Conservation (phyloP, 2,888 invertebrate species). For the Tillus elongatus region DNA sequence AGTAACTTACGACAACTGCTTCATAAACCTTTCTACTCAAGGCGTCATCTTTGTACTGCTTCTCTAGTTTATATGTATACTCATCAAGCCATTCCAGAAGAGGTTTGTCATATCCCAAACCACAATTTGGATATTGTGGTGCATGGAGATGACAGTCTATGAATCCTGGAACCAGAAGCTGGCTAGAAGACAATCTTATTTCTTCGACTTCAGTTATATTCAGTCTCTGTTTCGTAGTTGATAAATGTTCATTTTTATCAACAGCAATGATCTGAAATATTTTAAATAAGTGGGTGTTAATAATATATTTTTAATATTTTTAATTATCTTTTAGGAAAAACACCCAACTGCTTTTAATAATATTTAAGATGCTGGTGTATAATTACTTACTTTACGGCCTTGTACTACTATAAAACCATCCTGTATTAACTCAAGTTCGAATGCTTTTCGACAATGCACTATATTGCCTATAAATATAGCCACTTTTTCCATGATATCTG, state of each 20-base stretch:
- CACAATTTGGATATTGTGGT: slow-evolving; percentile 79
- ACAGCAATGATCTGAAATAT: slow-evolving; percentile 40
- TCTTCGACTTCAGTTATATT: slow-evolving; percentile 18
- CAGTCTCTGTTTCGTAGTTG: slow-evolving; percentile 28
- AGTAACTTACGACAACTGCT: slow-evolving; percentile 74
- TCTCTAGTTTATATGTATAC: slow-evolving; percentile 81
- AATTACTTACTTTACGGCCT: slow-evolving; percentile 50
- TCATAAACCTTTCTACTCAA: slow-evolving; percentile 65
- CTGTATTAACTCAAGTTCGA: slow-evolving; percentile 38
- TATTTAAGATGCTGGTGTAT: too few species aligned
- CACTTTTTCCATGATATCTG: too few species aligned
- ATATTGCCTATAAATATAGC: slow-evolving; percentile 35
- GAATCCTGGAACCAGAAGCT: slow-evolving; percentile 80
- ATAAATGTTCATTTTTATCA: slow-evolving; percentile 32
- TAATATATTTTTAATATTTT: too few species aligned
- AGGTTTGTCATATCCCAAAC: slow-evolving; percentile 69
- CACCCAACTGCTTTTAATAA: too few species aligned
- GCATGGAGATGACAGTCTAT: slow-evolving; percentile 88
- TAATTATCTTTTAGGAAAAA: too few species aligned
- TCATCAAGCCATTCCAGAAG: slow-evolving; percentile 75
- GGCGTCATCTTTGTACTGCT: slow-evolving; percentile 54
- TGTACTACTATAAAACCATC: slow-evolving; percentile 50
- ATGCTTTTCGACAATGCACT: slow-evolving; percentile 32
- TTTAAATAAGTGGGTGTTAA: too few species aligned
- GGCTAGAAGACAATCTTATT: slow-evolving; percentile 36